phyloP scores from a whole-genome alignment of 53 echinoderm and acorn worm species.

The Patiria pectinifera region DNA sequence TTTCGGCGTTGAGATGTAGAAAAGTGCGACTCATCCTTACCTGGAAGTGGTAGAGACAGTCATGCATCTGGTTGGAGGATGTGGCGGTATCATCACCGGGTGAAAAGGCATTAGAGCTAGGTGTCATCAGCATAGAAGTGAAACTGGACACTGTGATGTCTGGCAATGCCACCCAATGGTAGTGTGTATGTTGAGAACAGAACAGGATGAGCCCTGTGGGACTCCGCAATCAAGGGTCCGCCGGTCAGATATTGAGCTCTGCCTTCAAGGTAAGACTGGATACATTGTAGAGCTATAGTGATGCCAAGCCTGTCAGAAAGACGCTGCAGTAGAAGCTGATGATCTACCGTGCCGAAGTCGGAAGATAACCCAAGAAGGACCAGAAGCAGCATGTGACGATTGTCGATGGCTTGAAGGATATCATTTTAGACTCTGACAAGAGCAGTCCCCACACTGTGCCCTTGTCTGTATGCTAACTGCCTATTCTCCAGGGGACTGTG shows the following conservation, averaged over 20 bases:
- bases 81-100: not conserved
- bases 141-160: constrained; percentile 12
- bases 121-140: constrained; percentile 2
- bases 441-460: constrained; percentile 9
- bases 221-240: constrained; percentile 4
- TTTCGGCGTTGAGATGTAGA: constrained; percentile 21
- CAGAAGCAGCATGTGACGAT: not conserved
- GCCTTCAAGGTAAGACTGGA: constrained; percentile 8
- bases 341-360: constrained; percentile 16
- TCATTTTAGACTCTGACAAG: not conserved
- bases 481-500: not conserved
- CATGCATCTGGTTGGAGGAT: not conserved
- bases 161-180: constrained; percentile 19
- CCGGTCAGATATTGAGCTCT: not conserved
- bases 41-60: constrained; percentile 29
- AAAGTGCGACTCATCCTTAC: constrained; percentile 32
- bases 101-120: not conserved
- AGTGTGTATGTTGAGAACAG: constrained; percentile 31
- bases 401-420: not conserved
- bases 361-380: constrained; percentile 1
- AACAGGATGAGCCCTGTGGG: constrained; percentile 34
- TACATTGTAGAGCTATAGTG: constrained; percentile 16
- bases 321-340: constrained; percentile 23
- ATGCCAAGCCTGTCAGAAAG: constrained; percentile 20
- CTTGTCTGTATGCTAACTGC: constrained; percentile 10